Base-by-base conservation (phyloP, 2,888 invertebrate species). In the Cheilosia variabilis region DNA sequence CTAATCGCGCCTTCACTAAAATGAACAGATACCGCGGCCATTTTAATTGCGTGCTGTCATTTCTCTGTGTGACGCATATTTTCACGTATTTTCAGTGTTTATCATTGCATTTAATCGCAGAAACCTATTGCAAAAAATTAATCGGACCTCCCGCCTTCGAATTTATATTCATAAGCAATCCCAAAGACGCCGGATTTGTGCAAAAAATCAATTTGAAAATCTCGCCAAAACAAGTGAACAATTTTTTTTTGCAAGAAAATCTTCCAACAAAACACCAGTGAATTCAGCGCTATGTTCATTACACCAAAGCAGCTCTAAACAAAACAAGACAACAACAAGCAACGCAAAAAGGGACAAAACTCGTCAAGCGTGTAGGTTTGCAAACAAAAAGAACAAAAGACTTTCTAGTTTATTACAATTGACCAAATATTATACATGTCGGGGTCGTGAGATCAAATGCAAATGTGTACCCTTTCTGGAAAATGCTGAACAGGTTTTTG, bases 11-110 rank as follows among this genome's bases (percentile, higher is more conserved):
- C 83, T 84, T 84, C 82, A 80, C 53, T 53, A 62, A 63, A 80
- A 80, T 79, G 69, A 84, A 73, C 87, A 88, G 88, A 83, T 81
- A 87, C 87, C 89, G 87, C 87, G 90, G 90, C 90, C 90, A 90
- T 91, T 89, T 90, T 90, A 90, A 89, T 89, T 90, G 90, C 90
- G 90, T 90, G 90, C 90, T 90, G 89, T 90, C 90, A 89, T 88
- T 89, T 89, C 88, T 88, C 83, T 88, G 81, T 88, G 79, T 71
- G 79, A 84, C 84, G 84, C 84, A 79, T 84, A 84, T 80, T 80
- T 84, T 71, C 52, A 71, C 53, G 50, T 75, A 84, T 80, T 84
- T 84, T 76, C 69, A 69, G 45, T 80, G 75, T 84, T 84, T 66
- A 71, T 71, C 47, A 55, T 60, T 76, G 84, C 79, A 79, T 84